A percentile compares a stretch with the other conserved stretches of the same genome.
Evolutionary conservation across 2,113 vertebrate species (phyloP).

Genomic region (Dipodomys ordii): DNA sequence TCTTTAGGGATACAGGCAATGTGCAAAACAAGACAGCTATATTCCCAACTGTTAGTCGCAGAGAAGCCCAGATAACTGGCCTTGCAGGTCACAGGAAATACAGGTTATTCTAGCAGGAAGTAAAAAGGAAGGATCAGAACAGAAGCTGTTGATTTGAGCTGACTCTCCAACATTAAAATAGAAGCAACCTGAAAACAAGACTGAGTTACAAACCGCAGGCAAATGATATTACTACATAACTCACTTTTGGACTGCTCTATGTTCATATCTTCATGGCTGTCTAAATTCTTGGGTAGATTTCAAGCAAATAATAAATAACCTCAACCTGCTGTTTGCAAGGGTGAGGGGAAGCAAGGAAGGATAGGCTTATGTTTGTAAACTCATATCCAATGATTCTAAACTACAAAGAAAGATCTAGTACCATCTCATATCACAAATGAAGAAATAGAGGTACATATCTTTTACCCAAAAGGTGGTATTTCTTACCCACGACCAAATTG

Average conservation of each 20-base stretch:
- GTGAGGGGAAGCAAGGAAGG: not conserved
- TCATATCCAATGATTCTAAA: not conserved
- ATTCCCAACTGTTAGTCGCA: not conserved
- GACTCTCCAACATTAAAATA: not conserved
- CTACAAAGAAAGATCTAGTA: not conserved
- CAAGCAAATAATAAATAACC: not conserved
- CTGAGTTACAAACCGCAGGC: not conserved
- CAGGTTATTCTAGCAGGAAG: not conserved
- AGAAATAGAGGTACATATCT: not conserved
- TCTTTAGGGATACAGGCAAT: not conserved
- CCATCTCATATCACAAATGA: not conserved
- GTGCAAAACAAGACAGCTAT: not conserved
- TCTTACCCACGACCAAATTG: not conserved
- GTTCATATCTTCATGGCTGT: not conserved
- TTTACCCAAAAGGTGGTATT: not conserved
- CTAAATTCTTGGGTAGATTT: not conserved
- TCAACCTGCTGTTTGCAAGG: too few relatives aligned
- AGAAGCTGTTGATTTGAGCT: not conserved
- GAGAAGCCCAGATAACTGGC: not conserved
- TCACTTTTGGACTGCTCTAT: not conserved
- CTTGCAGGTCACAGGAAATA: not conserved
- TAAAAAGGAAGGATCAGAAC: not conserved
- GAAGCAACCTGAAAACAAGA: not conserved
- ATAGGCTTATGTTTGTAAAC: not conserved
- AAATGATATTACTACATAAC: not conserved